A percentile compares a stretch with the other conserved stretches of the same genome.
Conservation (phyloP, 2,797 vertebrate genomes). For the Tragelaphus eurycerus region DNA sequence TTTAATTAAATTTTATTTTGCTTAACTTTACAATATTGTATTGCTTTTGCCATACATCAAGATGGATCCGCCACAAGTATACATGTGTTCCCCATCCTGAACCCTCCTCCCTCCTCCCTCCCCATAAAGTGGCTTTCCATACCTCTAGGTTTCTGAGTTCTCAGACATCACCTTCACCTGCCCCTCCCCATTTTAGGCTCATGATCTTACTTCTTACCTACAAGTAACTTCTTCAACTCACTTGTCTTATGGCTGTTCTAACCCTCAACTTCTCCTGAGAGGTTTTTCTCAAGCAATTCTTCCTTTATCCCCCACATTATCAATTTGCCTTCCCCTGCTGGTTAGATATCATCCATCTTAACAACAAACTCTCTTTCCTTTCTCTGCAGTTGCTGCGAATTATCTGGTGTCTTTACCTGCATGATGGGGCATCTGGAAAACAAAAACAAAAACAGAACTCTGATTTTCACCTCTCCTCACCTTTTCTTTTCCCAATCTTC, state of each 20-base stretch:
- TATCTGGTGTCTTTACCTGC: rapidly evolving
- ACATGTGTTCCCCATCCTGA: too few relatives aligned
- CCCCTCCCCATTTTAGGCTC: neutral
- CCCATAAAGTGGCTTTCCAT: too few relatives aligned
- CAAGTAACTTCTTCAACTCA: neutral
- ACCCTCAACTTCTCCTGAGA: neutral
- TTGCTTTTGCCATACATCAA: too few relatives aligned
- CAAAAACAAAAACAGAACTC: neutral
- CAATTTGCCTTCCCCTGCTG: neutral
- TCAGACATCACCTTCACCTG: neutral
- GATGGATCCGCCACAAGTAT: too few relatives aligned
- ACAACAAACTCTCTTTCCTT: neutral
- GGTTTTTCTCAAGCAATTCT: neutral
- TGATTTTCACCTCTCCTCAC: too few relatives aligned
- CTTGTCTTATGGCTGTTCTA: too few relatives aligned
- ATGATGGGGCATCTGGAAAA: neutral
- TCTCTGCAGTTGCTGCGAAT: too few relatives aligned
- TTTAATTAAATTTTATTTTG: too few relatives aligned
- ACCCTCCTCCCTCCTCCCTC: too few relatives aligned
- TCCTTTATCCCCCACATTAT: neutral
- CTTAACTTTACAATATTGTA: too few relatives aligned
- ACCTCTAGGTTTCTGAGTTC: neutral
- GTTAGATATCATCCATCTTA: neutral
- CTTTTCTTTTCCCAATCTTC: neutral
- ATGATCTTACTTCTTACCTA: neutral